Evolutionary conservation across 2,113 vertebrate genomes (phyloP).

Genomic region (Dascyllus trimaculatus): DNA sequence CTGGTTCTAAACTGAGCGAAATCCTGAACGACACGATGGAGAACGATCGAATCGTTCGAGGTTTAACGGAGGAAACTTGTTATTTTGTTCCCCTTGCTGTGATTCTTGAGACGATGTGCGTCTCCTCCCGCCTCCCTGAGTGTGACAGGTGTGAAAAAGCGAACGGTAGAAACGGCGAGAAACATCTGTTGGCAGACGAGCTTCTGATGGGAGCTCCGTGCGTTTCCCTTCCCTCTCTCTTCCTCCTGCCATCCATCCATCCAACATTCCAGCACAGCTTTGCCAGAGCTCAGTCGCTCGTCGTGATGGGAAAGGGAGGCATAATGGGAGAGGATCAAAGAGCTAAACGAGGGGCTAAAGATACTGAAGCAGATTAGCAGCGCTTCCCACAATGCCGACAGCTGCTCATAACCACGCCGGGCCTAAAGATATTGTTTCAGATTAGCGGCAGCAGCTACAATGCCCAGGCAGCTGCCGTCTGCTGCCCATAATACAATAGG

Average conservation of each 20-base stretch:
- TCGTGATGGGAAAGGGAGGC: slow-evolving; percentile 62
- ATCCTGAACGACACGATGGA: neutral
- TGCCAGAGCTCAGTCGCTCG: slow-evolving; percentile 62
- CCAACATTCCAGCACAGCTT: slow-evolving; percentile 77
- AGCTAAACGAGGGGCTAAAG: slow-evolving; percentile 83
- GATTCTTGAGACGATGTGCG: neutral
- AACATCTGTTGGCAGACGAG: slow-evolving; percentile 71
- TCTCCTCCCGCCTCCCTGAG: neutral
- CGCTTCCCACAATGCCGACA: slow-evolving; percentile 82
- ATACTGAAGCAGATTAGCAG: slow-evolving; percentile 84
- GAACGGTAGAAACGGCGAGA: neutral
- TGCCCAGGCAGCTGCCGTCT: slow-evolving; percentile 79
- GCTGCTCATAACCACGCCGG: slow-evolving; percentile 79
- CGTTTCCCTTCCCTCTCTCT: neutral
- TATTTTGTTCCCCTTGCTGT: neutral
- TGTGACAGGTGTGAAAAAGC: slow-evolving; percentile 42
- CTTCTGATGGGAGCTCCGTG: slow-evolving; percentile 44
- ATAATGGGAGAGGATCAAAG: slow-evolving; percentile 85
- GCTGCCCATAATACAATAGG: slow-evolving; percentile 82
- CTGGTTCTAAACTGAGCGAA: too few species aligned
- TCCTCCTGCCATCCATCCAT: slow-evolving; percentile 35
- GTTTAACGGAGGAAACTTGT: neutral
- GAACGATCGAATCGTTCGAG: slow-evolving; percentile 13
- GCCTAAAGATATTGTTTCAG: slow-evolving; percentile 81
- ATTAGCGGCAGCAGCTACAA: slow-evolving; percentile 76